Evolutionary conservation across 2,797 vertebrate genomes (phyloP).

Genomic region (Simalia tracyae): DNA sequence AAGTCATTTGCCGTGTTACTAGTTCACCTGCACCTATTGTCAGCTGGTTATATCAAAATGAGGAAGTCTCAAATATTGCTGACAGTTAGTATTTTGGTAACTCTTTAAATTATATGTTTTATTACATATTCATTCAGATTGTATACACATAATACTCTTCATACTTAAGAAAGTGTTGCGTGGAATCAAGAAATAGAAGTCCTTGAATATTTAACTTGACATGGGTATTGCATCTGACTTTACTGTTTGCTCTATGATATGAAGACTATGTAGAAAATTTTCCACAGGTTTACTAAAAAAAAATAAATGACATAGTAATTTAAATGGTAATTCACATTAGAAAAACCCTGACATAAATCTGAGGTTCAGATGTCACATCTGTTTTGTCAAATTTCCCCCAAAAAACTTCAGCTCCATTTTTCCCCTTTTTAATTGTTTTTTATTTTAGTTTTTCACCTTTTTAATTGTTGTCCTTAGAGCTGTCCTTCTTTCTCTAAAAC

Average conservation of each 20-base stretch:
- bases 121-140: conserved; percentile 31
- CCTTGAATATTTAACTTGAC: neutral
- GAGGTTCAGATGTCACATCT: neutral
- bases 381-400: neutral
- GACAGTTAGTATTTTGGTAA: conserved; percentile 93
- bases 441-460: no score
- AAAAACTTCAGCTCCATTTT: neutral
- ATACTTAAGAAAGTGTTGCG: neutral
- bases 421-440: neutral
- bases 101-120: conserved; percentile 74
- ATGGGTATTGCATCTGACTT: neutral
- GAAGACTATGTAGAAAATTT: neutral
- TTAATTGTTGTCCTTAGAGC: neutral
- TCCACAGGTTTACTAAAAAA: neutral
- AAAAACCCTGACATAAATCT: neutral
- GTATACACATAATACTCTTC: neutral
- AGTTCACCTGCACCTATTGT: conserved; percentile 92
- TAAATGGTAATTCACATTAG: neutral
- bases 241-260: neutral
- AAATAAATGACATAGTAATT: neutral
- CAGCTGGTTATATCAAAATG: conserved; percentile 92
- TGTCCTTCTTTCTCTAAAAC: neutral
- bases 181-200: neutral
- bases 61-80: conserved; percentile 86
- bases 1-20: conserved; percentile 91